A percentile compares a stretch with the other conserved stretches of the same genome.
Conservation (phyloP, 2,888 invertebrate species). For the Melanophora roralis region DNA sequence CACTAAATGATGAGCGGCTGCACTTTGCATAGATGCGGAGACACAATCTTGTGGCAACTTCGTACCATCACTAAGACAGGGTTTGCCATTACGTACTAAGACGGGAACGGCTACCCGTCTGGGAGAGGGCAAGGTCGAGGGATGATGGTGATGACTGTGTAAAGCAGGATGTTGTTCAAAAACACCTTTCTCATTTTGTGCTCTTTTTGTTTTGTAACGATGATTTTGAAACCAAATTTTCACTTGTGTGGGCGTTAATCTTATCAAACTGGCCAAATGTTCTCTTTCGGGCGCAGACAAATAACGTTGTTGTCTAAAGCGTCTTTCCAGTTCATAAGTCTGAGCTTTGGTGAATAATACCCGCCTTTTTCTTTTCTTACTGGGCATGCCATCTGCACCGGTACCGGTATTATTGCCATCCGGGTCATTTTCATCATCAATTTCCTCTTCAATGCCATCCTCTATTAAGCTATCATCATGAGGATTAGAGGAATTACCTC, state of each 20-base stretch:
- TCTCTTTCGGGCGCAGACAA: constrained; percentile 98
- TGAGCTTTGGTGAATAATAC: constrained; percentile 98
- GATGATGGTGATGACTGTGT: constrained; percentile 72
- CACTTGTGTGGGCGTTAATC: constrained; percentile 97
- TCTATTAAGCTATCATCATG: constrained; percentile 74
- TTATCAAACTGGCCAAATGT: constrained; percentile 95
- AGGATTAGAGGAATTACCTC: constrained; percentile 66
- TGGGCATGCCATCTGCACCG: constrained; percentile 78
- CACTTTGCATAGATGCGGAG: constrained; percentile 67
- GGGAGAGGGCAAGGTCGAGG: constrained; percentile 86
- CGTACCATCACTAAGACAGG: constrained; percentile 83
- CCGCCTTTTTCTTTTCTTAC: constrained; percentile 95
- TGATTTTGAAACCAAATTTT: constrained; percentile 99
- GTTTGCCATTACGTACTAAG: constrained; percentile 94
- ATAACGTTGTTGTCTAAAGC: constrained; percentile 97
- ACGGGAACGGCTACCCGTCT: constrained; percentile 96
- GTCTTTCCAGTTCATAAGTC: constrained; percentile 95
- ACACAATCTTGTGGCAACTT: constrained; percentile 78
- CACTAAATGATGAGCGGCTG: constrained; percentile 76
- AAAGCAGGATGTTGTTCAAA: constrained; percentile 79
- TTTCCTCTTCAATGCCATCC: constrained; percentile 78
- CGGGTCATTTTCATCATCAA: constrained; percentile 78
- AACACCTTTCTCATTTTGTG: constrained; percentile 93
- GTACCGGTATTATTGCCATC: constrained; percentile 69
- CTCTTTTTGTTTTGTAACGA: constrained; percentile 98